Conservation (phyloP, 1,140 invertebrate species). For the Meloidogyne hapla region DNA sequence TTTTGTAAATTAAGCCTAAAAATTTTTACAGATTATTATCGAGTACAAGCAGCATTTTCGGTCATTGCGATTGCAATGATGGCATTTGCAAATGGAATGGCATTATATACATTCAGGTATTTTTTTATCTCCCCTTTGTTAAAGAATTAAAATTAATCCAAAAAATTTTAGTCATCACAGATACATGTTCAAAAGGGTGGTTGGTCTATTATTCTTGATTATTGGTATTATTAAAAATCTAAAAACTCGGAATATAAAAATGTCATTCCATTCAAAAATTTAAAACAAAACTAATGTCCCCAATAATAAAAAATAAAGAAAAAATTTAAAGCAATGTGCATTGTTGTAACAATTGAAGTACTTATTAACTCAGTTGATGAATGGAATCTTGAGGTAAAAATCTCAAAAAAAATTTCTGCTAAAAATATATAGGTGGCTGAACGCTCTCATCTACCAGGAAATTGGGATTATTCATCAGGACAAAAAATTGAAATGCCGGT, state of each 20-base stretch:
- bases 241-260: too few species aligned
- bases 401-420: neutral
- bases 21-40: constrained; percentile 55
- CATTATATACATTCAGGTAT: constrained; percentile 55
- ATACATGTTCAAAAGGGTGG: constrained; percentile 56
- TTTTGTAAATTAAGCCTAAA: too few species aligned
- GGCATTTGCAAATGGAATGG: constrained; percentile 48
- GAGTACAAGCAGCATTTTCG: constrained; percentile 58
- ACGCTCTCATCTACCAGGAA: constrained; percentile 19
- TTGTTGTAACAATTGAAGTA: constrained; percentile 46
- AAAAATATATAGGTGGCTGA: constrained; percentile 27
- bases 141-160: neutral
- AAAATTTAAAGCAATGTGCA: constrained; percentile 40
- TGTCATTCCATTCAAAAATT: too few species aligned
- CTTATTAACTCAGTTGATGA: constrained; percentile 54
- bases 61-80: constrained; percentile 52
- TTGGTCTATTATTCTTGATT: constrained; percentile 48
- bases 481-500: constrained; percentile 47
- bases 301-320: neutral
- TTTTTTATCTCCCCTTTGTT: neutral
- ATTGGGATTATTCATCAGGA: constrained; percentile 52
- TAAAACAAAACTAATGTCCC: too few species aligned
- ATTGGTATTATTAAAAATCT: constrained; percentile 42
- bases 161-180: constrained; percentile 39
- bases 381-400: constrained; percentile 47